phyloP scores from a whole-genome alignment of 1,140 invertebrate species.

The Cotesia chilonis region DNA sequence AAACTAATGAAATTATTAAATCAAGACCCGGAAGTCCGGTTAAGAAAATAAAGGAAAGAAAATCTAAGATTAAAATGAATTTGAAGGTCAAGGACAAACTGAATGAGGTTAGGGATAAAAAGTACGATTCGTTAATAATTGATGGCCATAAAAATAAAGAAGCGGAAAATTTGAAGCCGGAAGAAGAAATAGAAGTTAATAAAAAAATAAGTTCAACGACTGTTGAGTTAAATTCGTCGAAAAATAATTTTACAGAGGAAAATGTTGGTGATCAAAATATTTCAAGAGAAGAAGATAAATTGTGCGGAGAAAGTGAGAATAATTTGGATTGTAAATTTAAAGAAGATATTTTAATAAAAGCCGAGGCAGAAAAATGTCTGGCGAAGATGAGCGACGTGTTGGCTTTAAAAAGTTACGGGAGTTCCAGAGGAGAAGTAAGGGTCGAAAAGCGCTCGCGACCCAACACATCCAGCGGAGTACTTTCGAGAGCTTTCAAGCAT shows the following conservation, averaged over 20 bases:
- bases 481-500: slow-evolving; percentile 8
- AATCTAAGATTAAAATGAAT: neutral
- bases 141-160: neutral
- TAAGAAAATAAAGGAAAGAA: neutral
- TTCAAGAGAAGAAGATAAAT: neutral
- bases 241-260: slow-evolving; percentile 2
- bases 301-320: neutral
- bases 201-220: neutral
- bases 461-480: slow-evolving; percentile 5
- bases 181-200: neutral
- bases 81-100: neutral
- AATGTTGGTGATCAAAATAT: neutral
- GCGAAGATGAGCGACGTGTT: slow-evolving; percentile 45
- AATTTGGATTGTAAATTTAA: neutral
- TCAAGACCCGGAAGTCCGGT: neutral
- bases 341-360: neutral
- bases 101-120: neutral
- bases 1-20: too few relatives aligned
- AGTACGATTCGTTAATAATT: neutral
- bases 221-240: neutral
- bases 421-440: too few relatives aligned
- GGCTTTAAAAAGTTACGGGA: slow-evolving; percentile 36
- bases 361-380: slow-evolving; percentile 24
- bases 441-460: slow-evolving; percentile 28
- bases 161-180: neutral